phyloP scores from a whole-genome alignment of 2,797 vertebrate species.

The Octomys mimax region DNA sequence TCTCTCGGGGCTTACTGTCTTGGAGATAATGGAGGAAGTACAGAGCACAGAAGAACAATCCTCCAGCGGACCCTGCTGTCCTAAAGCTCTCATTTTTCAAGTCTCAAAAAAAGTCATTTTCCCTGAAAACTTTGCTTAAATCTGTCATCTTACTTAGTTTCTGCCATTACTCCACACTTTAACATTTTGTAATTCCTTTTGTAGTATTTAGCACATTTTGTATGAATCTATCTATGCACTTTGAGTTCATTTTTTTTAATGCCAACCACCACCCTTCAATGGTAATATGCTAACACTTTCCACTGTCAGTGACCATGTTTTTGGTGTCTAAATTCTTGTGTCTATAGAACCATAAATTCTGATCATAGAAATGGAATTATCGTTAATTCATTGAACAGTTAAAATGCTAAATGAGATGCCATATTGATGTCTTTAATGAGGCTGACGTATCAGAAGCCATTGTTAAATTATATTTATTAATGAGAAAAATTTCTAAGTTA shows the following conservation, averaged over 20 bases:
- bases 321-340: background rate
- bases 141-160: background rate
- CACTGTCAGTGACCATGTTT: background rate
- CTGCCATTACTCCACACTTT: background rate
- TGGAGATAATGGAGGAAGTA: too few relatives aligned
- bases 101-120: background rate
- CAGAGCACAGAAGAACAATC: too few relatives aligned
- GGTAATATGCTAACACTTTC: background rate
- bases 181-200: background rate
- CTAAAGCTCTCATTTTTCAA: background rate
- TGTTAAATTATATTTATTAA: background rate
- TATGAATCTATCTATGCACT: rapidly evolving
- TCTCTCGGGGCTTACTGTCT: too few relatives aligned
- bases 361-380: background rate
- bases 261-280: background rate
- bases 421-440: background rate
- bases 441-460: background rate
- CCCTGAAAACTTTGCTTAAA: background rate
- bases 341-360: background rate
- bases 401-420: background rate
- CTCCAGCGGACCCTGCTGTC: too few relatives aligned
- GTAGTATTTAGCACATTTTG: background rate
- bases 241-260: background rate
- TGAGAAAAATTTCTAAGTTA: background rate
- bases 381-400: background rate